Base-by-base conservation (phyloP, 2,797 vertebrate species). In the Urophycis tenuis region DNA sequence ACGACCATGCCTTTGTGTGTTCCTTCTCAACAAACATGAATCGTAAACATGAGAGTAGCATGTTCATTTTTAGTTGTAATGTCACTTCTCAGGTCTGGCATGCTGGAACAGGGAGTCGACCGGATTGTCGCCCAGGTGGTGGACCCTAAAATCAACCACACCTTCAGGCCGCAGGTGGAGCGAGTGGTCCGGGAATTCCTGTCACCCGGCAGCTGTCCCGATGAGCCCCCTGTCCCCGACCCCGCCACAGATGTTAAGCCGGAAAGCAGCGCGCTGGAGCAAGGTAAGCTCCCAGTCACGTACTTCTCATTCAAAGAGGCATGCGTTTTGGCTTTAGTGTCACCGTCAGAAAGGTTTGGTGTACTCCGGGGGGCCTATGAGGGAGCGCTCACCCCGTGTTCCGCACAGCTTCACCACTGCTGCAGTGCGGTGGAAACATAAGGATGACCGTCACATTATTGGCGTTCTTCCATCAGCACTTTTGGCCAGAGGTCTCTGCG, bases 81-180 rank as follows among this genome's bases (percentile, higher is more conserved):
- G 15, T 22, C 29, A 11, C n/a, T 29, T 29, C 64, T 80, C 87
- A 99, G 98, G 86, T 99, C 98, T 73, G 98, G 98, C 85, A 98
- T 99, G 97, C 89, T 99, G 90, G 98, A 99, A 88, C 96, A 97
- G 82, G 97, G 98, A 75, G 98, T 99, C 80, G 98, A 99, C 90
- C 92, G 98, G 88, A 99, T 99, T 31, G 97, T 99, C 86, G 96
- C 97, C 85, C 98, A 99, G 91, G 97, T 98, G 83, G 98, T 99
- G 75, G 97, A 99, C 88, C 97, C 98, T 84, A 99, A 99, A 90
- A 93, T 99, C 91, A 98, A 99, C 87, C 97, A 98, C 79, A 96
- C 94, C 1, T 99, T 99, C 89, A 94, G 97, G 85, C 98, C 98
- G 36, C 97, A 99, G 88, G 97, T 99, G 84, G 98, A 99, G 88